Conservation (phyloP, 1,140 invertebrate species). For the Drosophila subobscura region DNA sequence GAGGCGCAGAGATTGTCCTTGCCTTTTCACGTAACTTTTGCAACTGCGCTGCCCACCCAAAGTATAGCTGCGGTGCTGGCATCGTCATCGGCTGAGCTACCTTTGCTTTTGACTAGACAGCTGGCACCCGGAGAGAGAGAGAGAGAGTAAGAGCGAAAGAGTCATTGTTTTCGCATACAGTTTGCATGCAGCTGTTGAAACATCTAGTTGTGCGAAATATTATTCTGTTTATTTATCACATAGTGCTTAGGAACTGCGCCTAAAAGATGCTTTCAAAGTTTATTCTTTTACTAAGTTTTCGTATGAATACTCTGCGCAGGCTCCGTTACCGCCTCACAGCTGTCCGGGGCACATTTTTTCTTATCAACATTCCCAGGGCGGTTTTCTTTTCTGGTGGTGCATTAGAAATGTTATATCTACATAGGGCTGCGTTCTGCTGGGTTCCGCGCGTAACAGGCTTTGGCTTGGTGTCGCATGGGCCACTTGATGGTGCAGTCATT, state of each 20-base stretch:
- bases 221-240: not conserved
- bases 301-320: constrained; percentile 44
- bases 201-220: not conserved
- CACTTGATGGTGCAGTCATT: no score
- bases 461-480: no score
- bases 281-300: constrained; percentile 18
- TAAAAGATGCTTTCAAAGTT: constrained; percentile 37
- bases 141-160: constrained; percentile 19
- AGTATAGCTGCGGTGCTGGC: constrained; percentile 20
- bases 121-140: constrained; percentile 32
- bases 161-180: not conserved
- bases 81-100: constrained; percentile 17
- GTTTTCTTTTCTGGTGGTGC: constrained; percentile 24
- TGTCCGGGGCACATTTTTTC: constrained; percentile 32
- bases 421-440: no score
- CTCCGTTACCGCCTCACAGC: constrained; percentile 25
- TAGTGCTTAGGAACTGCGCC: constrained; percentile 3
- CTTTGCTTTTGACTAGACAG: no score
- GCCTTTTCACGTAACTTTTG: constrained; percentile 79
- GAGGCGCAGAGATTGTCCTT: constrained; percentile 48
- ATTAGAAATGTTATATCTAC: no score
- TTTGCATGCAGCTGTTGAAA: not conserved
- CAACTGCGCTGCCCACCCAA: constrained; percentile 67
- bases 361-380: constrained; percentile 52
- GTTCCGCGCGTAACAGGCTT: no score